Conservation (phyloP, 1,140 invertebrate genomes). For the Eubasilissa regina region DNA sequence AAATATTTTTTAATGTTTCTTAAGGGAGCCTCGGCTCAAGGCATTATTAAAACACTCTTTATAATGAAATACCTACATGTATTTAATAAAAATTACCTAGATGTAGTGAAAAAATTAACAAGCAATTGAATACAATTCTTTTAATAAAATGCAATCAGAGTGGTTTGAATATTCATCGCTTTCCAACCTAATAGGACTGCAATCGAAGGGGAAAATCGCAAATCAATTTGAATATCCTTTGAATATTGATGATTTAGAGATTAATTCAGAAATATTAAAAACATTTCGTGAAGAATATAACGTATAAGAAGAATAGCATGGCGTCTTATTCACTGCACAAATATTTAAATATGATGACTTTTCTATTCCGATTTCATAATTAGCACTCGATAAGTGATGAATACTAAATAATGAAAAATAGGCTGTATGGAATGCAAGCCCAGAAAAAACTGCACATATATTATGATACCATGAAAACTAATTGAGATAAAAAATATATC, state of each 20-base stretch:
- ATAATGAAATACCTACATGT: too few species aligned
- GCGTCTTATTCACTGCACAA: not conserved
- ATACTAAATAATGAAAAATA: too few species aligned
- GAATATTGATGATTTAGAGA: slow-evolving; percentile 56
- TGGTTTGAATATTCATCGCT: slow-evolving; percentile 53
- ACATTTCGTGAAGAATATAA: slow-evolving; percentile 7
- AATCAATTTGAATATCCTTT: slow-evolving; percentile 54
- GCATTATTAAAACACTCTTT: too few species aligned
- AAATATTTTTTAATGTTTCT: not conserved
- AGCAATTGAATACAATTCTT: slow-evolving; percentile 37
- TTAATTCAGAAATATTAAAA: slow-evolving; percentile 42
- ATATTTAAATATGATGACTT: too few species aligned
- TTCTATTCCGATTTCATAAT: too few species aligned
- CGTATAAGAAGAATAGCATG: not conserved
- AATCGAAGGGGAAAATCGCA: slow-evolving; percentile 48
- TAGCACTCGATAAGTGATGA: too few species aligned
- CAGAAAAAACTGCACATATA: too few species aligned
- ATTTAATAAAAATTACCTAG: too few species aligned
- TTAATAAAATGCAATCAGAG: slow-evolving; percentile 57
- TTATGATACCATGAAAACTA: too few species aligned
- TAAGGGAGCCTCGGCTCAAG: too few species aligned
- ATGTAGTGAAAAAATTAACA: slow-evolving; percentile 25
- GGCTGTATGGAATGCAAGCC: too few species aligned
- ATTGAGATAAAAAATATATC: too few species aligned
- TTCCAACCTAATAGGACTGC: slow-evolving; percentile 39